phyloP scores from a whole-genome alignment of 2,113 vertebrate species.

The Cebidichthys violaceus region DNA sequence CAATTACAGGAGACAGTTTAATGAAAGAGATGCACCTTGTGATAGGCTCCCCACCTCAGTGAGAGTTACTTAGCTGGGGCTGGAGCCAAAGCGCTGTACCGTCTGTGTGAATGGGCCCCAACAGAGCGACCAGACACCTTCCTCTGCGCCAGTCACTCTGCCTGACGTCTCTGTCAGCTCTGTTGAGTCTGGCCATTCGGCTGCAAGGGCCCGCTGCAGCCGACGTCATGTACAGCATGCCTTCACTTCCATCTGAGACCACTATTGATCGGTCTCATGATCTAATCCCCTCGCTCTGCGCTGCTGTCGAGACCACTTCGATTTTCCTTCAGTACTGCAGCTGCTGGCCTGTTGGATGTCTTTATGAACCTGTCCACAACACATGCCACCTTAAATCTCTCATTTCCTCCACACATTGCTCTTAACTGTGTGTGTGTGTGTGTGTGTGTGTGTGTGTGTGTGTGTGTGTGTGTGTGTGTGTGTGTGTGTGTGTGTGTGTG shows the following conservation, averaged over 20 bases:
- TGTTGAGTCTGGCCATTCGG: conserved; percentile 23
- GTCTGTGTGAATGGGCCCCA: conserved; percentile 52
- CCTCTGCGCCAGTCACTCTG: conserved; percentile 44
- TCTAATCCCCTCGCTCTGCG: conserved; percentile 68
- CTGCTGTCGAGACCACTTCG: conserved; percentile 55
- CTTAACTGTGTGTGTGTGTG: conserved; percentile 11
- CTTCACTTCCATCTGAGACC: conserved; percentile 56
- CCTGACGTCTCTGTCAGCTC: conserved; percentile 55
- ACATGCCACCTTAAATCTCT: conserved; percentile 19
- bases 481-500: conserved; percentile 5
- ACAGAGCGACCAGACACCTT: conserved; percentile 38
- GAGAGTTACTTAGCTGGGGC: conserved; percentile 37
- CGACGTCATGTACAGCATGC: conserved; percentile 47
- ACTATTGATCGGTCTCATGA: conserved; percentile 72
- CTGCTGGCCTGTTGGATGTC: conserved; percentile 55
- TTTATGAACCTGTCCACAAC: conserved; percentile 68
- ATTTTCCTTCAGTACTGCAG: conserved; percentile 44
- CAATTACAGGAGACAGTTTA: conserved; percentile 60
- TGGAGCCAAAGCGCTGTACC: conserved; percentile 41
- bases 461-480: too few relatives aligned
- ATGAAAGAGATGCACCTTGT: conserved; percentile 53
- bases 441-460: conserved; percentile 6
- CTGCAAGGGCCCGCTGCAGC: conserved; percentile 15
- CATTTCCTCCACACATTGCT: conserved; percentile 36
- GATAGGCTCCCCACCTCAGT: conserved; percentile 39